Percentiles rank a stretch among this genome's conserved stretches.
phyloP scores from a whole-genome alignment of 2,113 vertebrate species.

The Synodontis membranacea region DNA sequence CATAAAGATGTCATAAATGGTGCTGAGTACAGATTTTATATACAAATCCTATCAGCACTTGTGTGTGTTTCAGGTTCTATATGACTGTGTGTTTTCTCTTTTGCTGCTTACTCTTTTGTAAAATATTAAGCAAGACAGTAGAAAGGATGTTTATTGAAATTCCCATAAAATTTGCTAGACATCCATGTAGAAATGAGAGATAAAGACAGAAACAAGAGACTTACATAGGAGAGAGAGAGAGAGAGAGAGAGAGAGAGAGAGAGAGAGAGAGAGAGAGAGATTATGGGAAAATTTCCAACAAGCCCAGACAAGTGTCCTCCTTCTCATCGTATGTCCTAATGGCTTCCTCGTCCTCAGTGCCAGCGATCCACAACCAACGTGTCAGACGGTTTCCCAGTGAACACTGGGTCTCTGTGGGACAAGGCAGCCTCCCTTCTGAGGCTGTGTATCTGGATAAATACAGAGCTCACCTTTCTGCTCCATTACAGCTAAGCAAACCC shows the following conservation, averaged over 20 bases:
- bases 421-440: conserved; percentile 10
- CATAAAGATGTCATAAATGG: neutral
- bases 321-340: conserved; percentile 31
- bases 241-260: neutral
- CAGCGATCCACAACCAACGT: conserved; percentile 14
- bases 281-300: conserved; percentile 36
- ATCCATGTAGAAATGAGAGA: neutral
- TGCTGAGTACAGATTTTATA: neutral
- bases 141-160: neutral
- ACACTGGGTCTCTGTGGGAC: conserved; percentile 8
- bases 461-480: conserved; percentile 51
- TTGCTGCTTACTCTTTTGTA: neutral
- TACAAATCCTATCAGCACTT: neutral
- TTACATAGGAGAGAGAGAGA: neutral
- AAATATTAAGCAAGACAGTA: neutral
- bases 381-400: conserved; percentile 30
- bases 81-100: neutral
- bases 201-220: neutral
- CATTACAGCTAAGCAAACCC: conserved; percentile 57
- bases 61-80: neutral
- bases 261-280: neutral
- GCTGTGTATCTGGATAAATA: conserved; percentile 45
- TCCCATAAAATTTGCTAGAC: neutral
- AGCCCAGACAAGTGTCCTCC: conserved; percentile 37
- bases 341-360: conserved; percentile 12